Percentiles rank a stretch among this genome's conserved stretches.
Conservation (phyloP, 2,113 vertebrate species). For the Triplophysa tibetana region DNA sequence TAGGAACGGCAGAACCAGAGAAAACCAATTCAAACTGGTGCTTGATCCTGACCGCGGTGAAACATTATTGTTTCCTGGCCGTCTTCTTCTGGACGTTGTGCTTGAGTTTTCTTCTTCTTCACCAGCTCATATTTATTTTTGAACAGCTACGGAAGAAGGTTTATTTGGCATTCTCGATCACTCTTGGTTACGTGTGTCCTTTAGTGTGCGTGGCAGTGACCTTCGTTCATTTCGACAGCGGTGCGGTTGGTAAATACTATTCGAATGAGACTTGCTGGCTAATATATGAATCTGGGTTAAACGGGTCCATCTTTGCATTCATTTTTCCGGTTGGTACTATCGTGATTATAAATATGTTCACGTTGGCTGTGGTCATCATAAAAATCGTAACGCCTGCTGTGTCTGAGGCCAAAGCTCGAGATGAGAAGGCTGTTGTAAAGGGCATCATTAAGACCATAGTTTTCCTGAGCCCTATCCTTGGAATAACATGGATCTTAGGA, state of each 20-base stretch:
- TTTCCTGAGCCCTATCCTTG: conserved; percentile 74
- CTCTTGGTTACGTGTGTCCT: conserved; percentile 83
- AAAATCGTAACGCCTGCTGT: conserved; percentile 78
- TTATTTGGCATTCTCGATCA: conserved; percentile 75
- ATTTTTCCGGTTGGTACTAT: conserved; percentile 80
- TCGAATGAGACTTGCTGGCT: conserved; percentile 78
- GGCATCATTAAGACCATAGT: conserved; percentile 69
- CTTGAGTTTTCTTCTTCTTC: conserved; percentile 85
- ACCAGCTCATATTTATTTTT: conserved; percentile 84
- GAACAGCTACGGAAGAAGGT: conserved; percentile 78
- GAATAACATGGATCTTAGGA: conserved; percentile 74
- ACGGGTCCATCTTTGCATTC: conserved; percentile 80
- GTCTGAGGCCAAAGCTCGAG: conserved; percentile 1
- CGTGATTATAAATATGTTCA: conserved; percentile 79
- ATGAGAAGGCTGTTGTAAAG: conserved; percentile 62
- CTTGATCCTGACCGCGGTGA: conserved; percentile 71
- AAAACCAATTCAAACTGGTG: conserved; percentile 59
- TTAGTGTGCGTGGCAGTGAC: conserved; percentile 78
- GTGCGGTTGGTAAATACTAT: conserved; percentile 64
- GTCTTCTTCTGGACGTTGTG: conserved; percentile 95
- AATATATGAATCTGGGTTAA: conserved; percentile 63
- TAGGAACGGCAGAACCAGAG: conserved; percentile 57
- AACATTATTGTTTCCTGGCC: conserved; percentile 86
- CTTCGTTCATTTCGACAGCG: conserved; percentile 62
- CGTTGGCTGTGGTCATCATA: conserved; percentile 81